Base-by-base conservation (phyloP, 2,113 vertebrate genomes). In the Heterotilapia buettikoferi region DNA sequence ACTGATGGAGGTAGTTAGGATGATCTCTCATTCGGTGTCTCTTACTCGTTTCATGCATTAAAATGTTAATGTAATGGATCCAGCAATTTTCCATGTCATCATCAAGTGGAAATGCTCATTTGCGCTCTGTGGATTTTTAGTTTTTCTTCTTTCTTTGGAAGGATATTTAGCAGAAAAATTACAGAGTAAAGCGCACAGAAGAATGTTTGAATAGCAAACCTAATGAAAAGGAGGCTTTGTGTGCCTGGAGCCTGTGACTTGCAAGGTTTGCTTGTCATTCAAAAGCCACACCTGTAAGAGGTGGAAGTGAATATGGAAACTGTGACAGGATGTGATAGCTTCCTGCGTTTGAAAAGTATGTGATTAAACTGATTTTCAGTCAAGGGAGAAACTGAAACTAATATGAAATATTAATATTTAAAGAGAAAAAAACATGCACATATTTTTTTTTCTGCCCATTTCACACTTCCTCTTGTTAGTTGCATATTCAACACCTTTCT, bases 51-150 rank as follows among this genome's bases (percentile, higher is more conserved):
- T 84, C 31, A 26, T 83, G 73, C 59, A 33, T 86, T 76, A 31
- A 82, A 92, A 73, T 90, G 36, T 80, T 82, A 88, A 84, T 89
- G 16, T 83, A 82, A 90, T 84, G 85, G 56, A 90, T 73, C n/a
- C 13, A 3, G 38, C 78, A 87, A 78, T 92, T 93, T 87, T 79
- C 59, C 33, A 79, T 83, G 63, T 89, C 82, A 85, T 76, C 21
- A 47, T 63, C 54, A 59, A 83, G 29, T 61, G 59, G 38, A 88
- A 86, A 88, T 38, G 66, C n/a, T 24, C 61, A 13, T 76, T 84
- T 9, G n/a, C 8, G 40, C 81, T 66, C 26, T 31, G 47, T 7
- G 24, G 38, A 26, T 68, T 82, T 83, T 19, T n/a, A 45, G 18
- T 9, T 45, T 50, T 33, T 24, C 63, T 83, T 73, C 66, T 43